Evolutionary conservation across 1,140 invertebrate species (phyloP).

Genomic region (Camponotus vicinus): DNA sequence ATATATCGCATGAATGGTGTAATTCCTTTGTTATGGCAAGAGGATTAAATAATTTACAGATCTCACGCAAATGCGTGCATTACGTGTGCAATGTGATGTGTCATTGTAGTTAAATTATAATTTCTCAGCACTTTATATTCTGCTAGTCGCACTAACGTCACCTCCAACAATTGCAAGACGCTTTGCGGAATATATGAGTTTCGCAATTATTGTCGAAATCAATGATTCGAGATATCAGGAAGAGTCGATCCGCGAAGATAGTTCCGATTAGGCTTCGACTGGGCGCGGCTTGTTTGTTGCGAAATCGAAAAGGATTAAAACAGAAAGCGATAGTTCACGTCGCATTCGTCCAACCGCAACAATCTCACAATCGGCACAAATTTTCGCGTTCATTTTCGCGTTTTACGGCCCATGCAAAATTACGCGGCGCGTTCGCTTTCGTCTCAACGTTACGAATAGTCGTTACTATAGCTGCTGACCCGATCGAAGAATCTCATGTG

Average conservation of each 20-base stretch:
- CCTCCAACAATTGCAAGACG: not conserved
- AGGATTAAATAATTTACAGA: too few species aligned
- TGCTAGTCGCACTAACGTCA: not conserved
- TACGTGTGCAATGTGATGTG: not conserved
- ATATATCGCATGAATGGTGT: not conserved
- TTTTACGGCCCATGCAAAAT: conserved; percentile 17
- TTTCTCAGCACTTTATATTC: not conserved
- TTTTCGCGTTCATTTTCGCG: not conserved
- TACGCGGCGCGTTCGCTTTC: conserved; percentile 11
- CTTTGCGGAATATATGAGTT: not conserved
- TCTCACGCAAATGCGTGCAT: too few species aligned
- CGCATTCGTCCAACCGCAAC: not conserved
- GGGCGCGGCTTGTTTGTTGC: not conserved
- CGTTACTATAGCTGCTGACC: too few species aligned
- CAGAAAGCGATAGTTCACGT: conserved; percentile 27
- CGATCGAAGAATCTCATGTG: not conserved
- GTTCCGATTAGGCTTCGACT: not conserved
- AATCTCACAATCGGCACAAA: conserved; percentile 19
- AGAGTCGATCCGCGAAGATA: not conserved
- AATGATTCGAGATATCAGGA: not conserved
- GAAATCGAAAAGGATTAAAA: conserved; percentile 34
- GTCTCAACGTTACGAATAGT: conserved; percentile 9
- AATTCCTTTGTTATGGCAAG: too few species aligned
- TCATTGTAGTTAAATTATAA: conserved; percentile 8
- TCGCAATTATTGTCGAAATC: not conserved